A percentile compares a stretch with the other conserved stretches of the same genome.
phyloP scores from a whole-genome alignment of 2,888 invertebrate genomes.

The Poecilus cupreus region DNA sequence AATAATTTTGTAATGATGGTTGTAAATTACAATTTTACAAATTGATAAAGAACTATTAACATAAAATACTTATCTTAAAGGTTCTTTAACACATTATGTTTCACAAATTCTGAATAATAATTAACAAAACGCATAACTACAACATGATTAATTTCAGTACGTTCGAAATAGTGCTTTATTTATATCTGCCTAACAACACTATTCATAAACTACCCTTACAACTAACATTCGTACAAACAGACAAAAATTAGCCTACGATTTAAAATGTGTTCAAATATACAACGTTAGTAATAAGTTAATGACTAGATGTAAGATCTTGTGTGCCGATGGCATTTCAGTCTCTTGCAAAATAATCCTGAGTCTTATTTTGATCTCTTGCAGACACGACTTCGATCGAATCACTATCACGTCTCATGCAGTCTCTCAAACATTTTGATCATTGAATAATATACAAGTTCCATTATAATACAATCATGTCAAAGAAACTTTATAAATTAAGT shows the following conservation, averaged over 20 bases:
- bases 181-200: constrained; percentile 45
- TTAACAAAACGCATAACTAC: background rate
- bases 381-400: background rate
- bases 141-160: background rate
- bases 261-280: constrained; percentile 50
- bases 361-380: constrained; percentile 45
- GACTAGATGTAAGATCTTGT: constrained; percentile 43
- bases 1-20: too few species aligned
- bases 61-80: too few species aligned
- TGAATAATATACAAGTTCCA: constrained; percentile 27
- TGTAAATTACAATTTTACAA: too few species aligned
- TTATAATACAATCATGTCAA: constrained; percentile 36
- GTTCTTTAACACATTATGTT: too few species aligned
- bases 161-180: constrained; percentile 49
- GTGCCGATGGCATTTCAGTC: constrained; percentile 45
- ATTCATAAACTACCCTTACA: constrained; percentile 49
- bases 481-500: constrained; percentile 25
- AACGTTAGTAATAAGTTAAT: constrained; percentile 45
- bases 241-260: constrained; percentile 51
- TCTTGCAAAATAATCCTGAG: constrained; percentile 54
- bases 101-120: too few species aligned
- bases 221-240: constrained; percentile 58
- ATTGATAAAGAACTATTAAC: too few species aligned
- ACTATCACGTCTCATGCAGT: constrained; percentile 53
- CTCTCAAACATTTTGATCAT: constrained; percentile 52